Conservation (phyloP, 37 sponge, comb jelly and placozoan species). For the Eunapius fragilis region DNA sequence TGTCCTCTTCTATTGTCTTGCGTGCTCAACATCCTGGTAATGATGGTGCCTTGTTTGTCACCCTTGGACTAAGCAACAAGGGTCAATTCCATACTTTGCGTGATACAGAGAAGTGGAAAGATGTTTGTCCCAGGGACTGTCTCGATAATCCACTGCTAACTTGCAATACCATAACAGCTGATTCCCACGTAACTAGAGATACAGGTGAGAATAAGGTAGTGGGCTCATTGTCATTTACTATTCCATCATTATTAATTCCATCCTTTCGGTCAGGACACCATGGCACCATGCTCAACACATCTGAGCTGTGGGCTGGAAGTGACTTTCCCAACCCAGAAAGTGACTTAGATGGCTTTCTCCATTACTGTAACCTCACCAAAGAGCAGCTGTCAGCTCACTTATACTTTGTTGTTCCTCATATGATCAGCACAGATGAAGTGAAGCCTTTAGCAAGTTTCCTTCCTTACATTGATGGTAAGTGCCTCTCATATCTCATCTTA, state of each 20-base stretch:
- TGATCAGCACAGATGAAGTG: slow-evolving; percentile 22
- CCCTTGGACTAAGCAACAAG: slow-evolving; percentile 17
- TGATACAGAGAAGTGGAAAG: neutral
- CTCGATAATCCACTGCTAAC: neutral
- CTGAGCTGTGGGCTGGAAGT: slow-evolving; percentile 35
- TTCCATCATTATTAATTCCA: neutral
- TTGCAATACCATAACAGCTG: neutral
- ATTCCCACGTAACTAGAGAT: neutral
- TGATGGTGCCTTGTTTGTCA: slow-evolving; percentile 64
- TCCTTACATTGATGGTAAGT: slow-evolving; percentile 57
- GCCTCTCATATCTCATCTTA: neutral
- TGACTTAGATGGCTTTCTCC: slow-evolving; percentile 44
- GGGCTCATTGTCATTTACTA: no score
- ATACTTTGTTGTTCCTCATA: slow-evolving; percentile 51
- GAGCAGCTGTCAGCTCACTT: slow-evolving; percentile 4
- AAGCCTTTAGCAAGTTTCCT: slow-evolving; percentile 25
- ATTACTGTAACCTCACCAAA: slow-evolving; percentile 25
- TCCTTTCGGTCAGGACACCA: neutral
- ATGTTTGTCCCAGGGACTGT: neutral
- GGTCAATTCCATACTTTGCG: neutral
- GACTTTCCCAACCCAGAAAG: slow-evolving; percentile 48
- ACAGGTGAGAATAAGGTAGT: neutral
- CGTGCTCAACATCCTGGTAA: slow-evolving; percentile 23
- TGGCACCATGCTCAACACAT: slow-evolving; percentile 14
- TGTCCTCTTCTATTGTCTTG: slow-evolving; percentile 49